Evolutionary conservation across 2,797 vertebrate genomes (phyloP).

Genomic region (Gobionotothen gibberifrons): DNA sequence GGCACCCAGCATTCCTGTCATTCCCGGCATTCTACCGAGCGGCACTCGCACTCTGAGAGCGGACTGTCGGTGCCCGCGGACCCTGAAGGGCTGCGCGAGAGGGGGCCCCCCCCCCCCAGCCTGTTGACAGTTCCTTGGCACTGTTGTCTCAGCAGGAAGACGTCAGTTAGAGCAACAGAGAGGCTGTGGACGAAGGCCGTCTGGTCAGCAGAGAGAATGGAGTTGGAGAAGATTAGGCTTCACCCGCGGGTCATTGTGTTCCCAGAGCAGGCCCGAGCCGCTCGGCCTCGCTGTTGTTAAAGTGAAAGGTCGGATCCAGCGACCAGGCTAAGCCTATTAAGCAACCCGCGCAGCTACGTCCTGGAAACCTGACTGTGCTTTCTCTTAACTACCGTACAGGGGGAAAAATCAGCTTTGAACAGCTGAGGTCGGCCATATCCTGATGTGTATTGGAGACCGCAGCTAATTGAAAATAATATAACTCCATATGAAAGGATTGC

Average conservation of each 20-base stretch:
- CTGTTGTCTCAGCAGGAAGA: conserved; percentile 97
- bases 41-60: conserved; percentile 39
- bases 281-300: conserved; percentile 89
- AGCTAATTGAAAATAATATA: conserved; percentile 77
- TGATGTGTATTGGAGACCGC: conserved; percentile 69
- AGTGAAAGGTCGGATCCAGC: conserved; percentile 92
- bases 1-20: conserved; percentile 79
- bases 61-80: conserved; percentile 64
- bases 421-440: conserved; percentile 76
- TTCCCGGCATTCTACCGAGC: conserved; percentile 71
- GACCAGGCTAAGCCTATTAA: conserved; percentile 90
- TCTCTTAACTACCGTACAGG: conserved; percentile 74
- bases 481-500: conserved; percentile 60
- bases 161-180: conserved; percentile 95
- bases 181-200: conserved; percentile 85
- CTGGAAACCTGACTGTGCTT: conserved; percentile 79
- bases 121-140: conserved; percentile 94
- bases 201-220: conserved; percentile 82
- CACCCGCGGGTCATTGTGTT: conserved; percentile 91
- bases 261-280: conserved; percentile 89
- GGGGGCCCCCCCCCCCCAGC: conserved; percentile 88
- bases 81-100: conserved; percentile 60
- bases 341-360: conserved; percentile 69
- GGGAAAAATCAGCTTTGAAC: conserved; percentile 64
- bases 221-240: conserved; percentile 95